Base-by-base conservation (phyloP, 2,888 invertebrate species). In the Tuta absoluta region DNA sequence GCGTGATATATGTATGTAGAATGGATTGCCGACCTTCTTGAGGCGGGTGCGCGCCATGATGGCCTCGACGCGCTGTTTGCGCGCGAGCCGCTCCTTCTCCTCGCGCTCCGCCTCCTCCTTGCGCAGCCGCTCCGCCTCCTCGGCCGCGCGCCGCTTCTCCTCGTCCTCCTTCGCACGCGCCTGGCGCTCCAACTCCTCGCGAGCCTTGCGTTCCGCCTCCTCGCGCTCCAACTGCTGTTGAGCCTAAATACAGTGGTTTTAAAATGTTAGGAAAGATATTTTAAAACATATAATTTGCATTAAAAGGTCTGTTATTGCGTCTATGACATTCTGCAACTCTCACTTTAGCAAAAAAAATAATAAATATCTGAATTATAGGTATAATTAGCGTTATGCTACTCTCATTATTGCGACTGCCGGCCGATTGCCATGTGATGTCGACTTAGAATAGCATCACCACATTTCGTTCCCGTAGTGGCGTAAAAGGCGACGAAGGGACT, bases 21-120 rank as follows among this genome's bases (percentile, higher is more conserved):
- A n/a, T n/a, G n/a, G n/a, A n/a, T n/a, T n/a, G n/a, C n/a, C 7
- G 21, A 65, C 63, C 88, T 92, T 92, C 80, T 86, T 83, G 38
- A 89, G 84, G 70, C 97, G 93, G n/a, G 98, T 98, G 76, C 98
- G 92, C 63, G 95, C 94, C 98, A 98, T 98, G 77, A 98, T 98
- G 64, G 97, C 97, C 86, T 97, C 97, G 24, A 98, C 97, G 65
- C 98, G 93, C 86, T 97, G 98, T 76, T 97, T 96, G 76, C 98
- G 92, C 66, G 95, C 96, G 76, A 96, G 94, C 65, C 98, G 92
- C 82, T 98, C 98, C 79, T 95, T 96, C 86, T 98, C 98, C 84
- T 98, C 98, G 66, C 95, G 93, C 84, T 97, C 97, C 63, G 96
- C 96, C 84, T 96, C 95, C 86, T 97, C 98, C 70, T 94, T 92